Percentiles rank a stretch among this genome's conserved stretches.
Evolutionary conservation across 2,113 vertebrate species (phyloP).

Genomic region (Lutjanus erythropterus): DNA sequence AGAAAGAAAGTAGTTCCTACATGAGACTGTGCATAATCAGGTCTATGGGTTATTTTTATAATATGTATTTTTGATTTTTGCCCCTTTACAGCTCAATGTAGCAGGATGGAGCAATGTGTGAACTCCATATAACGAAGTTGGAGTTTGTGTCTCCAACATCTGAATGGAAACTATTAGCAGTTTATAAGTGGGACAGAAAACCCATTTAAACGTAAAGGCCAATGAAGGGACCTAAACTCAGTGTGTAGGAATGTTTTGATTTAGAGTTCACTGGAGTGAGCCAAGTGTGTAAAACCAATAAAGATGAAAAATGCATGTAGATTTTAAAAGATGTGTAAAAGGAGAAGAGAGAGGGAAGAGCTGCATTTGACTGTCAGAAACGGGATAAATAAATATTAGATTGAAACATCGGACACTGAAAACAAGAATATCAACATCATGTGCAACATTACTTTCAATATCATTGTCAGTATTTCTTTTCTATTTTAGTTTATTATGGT

Average conservation of each 20-base stretch:
- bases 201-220: background rate
- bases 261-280: background rate
- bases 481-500: too few species aligned
- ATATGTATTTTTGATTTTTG: too few species aligned
- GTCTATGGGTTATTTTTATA: too few species aligned
- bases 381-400: background rate
- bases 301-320: background rate
- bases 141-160: background rate
- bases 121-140: background rate
- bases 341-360: background rate
- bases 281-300: background rate
- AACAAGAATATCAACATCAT: too few species aligned
- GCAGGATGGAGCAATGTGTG: background rate
- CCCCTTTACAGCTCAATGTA: background rate
- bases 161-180: background rate
- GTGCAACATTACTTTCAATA: too few species aligned
- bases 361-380: background rate
- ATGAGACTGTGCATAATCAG: too few species aligned
- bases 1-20: too few species aligned
- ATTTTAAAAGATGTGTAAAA: background rate
- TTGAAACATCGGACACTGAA: too few species aligned
- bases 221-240: background rate
- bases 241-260: background rate
- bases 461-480: too few species aligned
- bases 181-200: background rate